A percentile compares a stretch with the other conserved stretches of the same genome.
Evolutionary conservation across 2,113 vertebrate genomes (phyloP).

Genomic region (Stomatorhinus ivindoensis): DNA sequence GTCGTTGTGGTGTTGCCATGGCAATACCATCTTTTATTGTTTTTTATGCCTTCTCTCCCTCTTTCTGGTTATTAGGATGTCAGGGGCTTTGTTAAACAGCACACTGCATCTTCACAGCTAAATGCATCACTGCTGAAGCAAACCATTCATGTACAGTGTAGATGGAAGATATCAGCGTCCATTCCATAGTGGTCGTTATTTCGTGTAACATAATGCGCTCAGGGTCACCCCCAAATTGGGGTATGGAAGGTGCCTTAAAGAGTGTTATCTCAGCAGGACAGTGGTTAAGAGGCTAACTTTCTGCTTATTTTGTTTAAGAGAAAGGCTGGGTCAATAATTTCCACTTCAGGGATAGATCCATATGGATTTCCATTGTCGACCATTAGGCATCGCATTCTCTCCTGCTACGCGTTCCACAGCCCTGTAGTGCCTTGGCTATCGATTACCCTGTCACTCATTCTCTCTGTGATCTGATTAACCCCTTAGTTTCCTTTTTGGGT

Average conservation of each 20-base stretch:
- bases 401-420: not conserved
- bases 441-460: not conserved
- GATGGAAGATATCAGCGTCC: not conserved
- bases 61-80: slow-evolving; percentile 33
- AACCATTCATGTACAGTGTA: not conserved
- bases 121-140: not conserved
- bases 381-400: not conserved
- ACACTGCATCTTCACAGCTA: not conserved
- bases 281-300: not conserved
- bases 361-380: not conserved
- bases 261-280: not conserved
- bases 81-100: not conserved
- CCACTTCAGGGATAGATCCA: not conserved
- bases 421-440: slow-evolving; percentile 4
- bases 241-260: not conserved
- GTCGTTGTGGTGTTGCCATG: slow-evolving; percentile 44
- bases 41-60: slow-evolving; percentile 32
- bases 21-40: slow-evolving; percentile 37
- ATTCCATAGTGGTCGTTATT: not conserved
- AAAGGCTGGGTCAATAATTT: not conserved
- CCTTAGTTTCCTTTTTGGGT: not conserved
- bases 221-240: not conserved
- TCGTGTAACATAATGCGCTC: not conserved
- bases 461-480: not conserved
- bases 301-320: not conserved